phyloP scores from a whole-genome alignment of 2,113 vertebrate species.

The Myodes glareolus region DNA sequence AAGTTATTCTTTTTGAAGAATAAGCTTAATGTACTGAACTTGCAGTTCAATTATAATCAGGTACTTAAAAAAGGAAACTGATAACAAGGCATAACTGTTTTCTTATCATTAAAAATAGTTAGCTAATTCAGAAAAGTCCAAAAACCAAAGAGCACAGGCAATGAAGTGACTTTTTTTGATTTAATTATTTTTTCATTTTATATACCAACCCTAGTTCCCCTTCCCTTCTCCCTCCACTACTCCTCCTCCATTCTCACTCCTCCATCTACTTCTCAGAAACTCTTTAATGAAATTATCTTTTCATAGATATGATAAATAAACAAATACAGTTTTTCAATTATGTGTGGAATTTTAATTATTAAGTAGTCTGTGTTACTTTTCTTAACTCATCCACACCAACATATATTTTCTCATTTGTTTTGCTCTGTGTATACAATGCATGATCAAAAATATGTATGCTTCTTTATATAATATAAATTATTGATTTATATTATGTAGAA shows the following conservation, averaged over 20 bases:
- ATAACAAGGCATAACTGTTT: neutral
- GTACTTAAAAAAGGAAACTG: neutral
- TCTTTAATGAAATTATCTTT: neutral
- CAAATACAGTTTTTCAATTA: neutral
- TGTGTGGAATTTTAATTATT: neutral
- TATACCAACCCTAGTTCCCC: too few species aligned
- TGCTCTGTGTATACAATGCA: neutral
- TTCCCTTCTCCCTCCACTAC: too few species aligned
- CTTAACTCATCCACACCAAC: neutral
- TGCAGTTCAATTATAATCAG: slow-evolving; percentile 15
- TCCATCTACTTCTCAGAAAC: neutral
- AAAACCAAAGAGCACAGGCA: neutral
- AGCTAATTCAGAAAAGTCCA: neutral
- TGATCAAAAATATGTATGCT: neutral
- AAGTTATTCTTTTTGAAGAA: neutral
- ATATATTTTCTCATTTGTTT: neutral
- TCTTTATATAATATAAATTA: neutral
- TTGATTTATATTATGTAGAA: too few species aligned
- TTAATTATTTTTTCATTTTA: too few species aligned
- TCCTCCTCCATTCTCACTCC: too few species aligned
- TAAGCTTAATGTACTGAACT: neutral
- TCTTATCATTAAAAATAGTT: neutral
- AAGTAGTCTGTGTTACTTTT: neutral
- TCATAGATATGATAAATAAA: neutral
- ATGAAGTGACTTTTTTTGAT: neutral